Base-by-base conservation (phyloP, 2,888 invertebrate genomes). In the Marronus borbonicus region DNA sequence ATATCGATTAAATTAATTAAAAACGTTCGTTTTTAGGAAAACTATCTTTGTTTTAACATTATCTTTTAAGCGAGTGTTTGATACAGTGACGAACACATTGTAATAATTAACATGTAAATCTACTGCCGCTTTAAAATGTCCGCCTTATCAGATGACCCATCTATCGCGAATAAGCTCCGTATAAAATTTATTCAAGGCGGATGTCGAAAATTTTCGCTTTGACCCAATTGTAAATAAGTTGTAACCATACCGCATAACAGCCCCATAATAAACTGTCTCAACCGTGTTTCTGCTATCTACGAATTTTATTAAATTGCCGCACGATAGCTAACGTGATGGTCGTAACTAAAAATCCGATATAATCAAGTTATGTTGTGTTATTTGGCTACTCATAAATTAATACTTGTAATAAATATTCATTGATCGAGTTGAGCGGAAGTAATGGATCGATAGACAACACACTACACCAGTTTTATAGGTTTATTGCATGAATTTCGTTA, bases 271-370 rank as follows among this genome's bases (percentile, higher is more conserved):
- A 72, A 72, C 24, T 24, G 50, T 50, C 69, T 52, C 28, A 69
- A 69, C 14, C n/a, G 58, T 72, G 72, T 72, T 72, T 72, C 28
- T 70, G 17, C 58, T 72, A 72, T 72, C 72, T 58, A 44, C 39
- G 17, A 72, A 60, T 72, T 72, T 76, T 66, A 76, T 76, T 76
- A 76, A 66, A 76, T 52, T 50, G 12, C 65, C 31, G 24, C 76
- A 76, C 76, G 76, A 66, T 36, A 76, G 24, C 52, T 76, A 50
- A 76, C 76, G 65, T 76, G 76, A 76, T 39, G 31, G 8, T 24
- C n/a, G 8, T 39, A 76, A 76, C 76, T 66, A 66, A 66, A 76
- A 76, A 76, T 65, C 62, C 24, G 52, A 65, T 65, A 65, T 55
- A 72, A 72, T 72, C 58, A 58, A 58, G 72, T 58, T 58, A 72